A percentile compares a stretch with the other conserved stretches of the same genome.
Evolutionary conservation across 2,888 invertebrate species (phyloP).

Genomic region (Cryptocephalus moraei): DNA sequence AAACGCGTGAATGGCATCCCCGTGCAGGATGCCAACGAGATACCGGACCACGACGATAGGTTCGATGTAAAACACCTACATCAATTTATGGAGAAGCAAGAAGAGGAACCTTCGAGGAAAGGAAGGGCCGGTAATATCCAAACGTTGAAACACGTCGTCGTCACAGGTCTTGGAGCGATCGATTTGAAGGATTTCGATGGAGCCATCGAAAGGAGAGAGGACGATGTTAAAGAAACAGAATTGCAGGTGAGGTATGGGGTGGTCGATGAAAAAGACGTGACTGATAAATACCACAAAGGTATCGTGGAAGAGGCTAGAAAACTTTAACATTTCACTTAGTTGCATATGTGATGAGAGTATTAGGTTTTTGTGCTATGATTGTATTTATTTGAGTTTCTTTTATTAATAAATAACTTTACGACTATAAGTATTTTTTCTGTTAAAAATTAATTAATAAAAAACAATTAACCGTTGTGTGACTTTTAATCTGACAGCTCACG

Average conservation of each 20-base stretch:
- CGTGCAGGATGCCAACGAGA: conserved; percentile 44
- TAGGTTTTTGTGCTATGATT: neutral
- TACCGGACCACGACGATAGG: conserved; percentile 38
- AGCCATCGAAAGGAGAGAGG: conserved; percentile 8
- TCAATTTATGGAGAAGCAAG: conserved; percentile 23
- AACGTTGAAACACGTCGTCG: conserved; percentile 34
- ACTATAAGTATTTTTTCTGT: too few species aligned
- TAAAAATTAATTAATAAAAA: too few species aligned
- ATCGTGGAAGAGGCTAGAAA: conserved; percentile 45
- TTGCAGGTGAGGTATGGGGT: conserved; percentile 49
- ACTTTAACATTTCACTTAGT: conserved; percentile 12
- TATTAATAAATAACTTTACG: too few species aligned
- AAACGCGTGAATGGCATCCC: conserved; percentile 40
- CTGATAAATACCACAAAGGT: conserved; percentile 50
- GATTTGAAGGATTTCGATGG: conserved; percentile 25
- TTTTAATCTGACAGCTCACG: too few species aligned
- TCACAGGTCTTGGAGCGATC: conserved; percentile 35
- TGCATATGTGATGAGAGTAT: neutral
- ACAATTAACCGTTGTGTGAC: too few species aligned
- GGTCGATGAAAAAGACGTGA: conserved; percentile 42
- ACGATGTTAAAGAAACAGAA: conserved; percentile 44
- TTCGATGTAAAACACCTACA: conserved; percentile 48
- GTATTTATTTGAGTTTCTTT: neutral
- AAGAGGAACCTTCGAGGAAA: conserved; percentile 26
- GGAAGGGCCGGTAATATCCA: conserved; percentile 30